A percentile compares a stretch with the other conserved stretches of the same genome.
These are phyloP conservation scores for Nomada ruficornis DNA, from an alignment of 2,888 invertebrate genomes.

Conservation along the genomic window DNA sequence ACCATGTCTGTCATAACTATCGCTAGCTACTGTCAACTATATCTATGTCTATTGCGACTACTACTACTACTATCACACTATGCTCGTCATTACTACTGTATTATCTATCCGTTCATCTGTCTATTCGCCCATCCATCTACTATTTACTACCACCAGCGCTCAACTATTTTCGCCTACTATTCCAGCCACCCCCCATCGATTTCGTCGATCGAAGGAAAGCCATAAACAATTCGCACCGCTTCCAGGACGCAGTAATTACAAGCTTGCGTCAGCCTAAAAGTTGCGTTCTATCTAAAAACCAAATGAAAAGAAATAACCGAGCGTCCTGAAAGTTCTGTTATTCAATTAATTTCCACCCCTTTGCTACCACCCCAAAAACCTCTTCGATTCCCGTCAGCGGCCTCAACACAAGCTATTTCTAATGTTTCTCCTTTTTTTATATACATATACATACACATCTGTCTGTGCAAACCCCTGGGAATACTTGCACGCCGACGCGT, in stretches of 20 bases:
- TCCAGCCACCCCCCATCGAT: constrained; percentile 29
- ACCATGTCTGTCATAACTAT: background rate
- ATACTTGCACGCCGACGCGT: background rate
- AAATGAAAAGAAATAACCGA: no score
- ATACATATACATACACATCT: background rate
- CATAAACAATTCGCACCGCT: background rate
- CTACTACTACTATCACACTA: background rate
- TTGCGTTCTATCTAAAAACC: no score
- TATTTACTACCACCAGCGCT: constrained; percentile 44
- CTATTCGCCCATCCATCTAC: background rate
- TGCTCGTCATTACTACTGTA: background rate
- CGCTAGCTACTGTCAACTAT: background rate
- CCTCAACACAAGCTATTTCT: background rate
- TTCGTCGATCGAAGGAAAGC: constrained; percentile 3
- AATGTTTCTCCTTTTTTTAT: background rate
- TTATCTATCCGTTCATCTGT: background rate
- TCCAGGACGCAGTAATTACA: no score
- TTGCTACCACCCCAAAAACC: background rate
- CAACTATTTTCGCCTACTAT: constrained; percentile 35
- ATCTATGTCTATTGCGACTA: background rate
- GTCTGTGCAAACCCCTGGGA: constrained; percentile 7
- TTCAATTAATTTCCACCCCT: background rate
- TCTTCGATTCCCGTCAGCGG: background rate
- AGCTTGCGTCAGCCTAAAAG: no score
- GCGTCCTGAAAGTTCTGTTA: background rate